phyloP scores from a whole-genome alignment of 2,888 invertebrate genomes.

The Oxytorus armatus region DNA sequence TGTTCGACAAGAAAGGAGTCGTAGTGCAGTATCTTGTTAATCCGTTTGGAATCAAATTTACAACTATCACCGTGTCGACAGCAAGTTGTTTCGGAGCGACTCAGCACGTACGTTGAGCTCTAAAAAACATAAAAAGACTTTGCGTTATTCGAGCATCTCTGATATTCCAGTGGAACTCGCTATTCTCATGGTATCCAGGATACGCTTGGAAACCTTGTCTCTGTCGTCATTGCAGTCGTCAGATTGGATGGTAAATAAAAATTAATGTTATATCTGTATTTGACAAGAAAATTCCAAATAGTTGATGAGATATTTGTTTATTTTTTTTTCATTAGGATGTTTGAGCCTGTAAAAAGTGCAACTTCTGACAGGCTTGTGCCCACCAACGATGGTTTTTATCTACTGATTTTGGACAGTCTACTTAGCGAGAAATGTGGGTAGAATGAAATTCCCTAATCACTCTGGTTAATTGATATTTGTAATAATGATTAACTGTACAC shows the following conservation, averaged over 20 bases:
- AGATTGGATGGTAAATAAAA: conserved; percentile 86
- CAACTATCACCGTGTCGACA: conserved; percentile 85
- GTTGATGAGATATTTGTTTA: not conserved
- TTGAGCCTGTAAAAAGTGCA: conserved; percentile 84
- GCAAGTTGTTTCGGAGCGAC: conserved; percentile 86
- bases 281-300: not conserved
- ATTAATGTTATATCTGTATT: too few relatives aligned
- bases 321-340: conserved; percentile 83
- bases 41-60: conserved; percentile 86
- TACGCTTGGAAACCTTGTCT: conserved; percentile 88
- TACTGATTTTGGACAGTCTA: conserved; percentile 79
- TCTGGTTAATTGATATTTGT: too few relatives aligned
- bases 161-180: conserved; percentile 85
- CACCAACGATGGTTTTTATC: conserved; percentile 81
- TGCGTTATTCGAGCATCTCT: conserved; percentile 40
- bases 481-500: too few relatives aligned
- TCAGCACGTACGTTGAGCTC: conserved; percentile 83
- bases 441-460: not conserved
- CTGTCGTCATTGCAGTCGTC: conserved; percentile 87
- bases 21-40: conserved; percentile 87
- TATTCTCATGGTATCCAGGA: conserved; percentile 89
- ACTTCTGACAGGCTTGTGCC: conserved; percentile 74
- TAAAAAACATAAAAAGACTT: conserved; percentile 14
- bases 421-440: conserved; percentile 82
- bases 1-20: conserved; percentile 86